Conservation (phyloP, 2,113 vertebrate genomes). For the Danio rerio region DNA sequence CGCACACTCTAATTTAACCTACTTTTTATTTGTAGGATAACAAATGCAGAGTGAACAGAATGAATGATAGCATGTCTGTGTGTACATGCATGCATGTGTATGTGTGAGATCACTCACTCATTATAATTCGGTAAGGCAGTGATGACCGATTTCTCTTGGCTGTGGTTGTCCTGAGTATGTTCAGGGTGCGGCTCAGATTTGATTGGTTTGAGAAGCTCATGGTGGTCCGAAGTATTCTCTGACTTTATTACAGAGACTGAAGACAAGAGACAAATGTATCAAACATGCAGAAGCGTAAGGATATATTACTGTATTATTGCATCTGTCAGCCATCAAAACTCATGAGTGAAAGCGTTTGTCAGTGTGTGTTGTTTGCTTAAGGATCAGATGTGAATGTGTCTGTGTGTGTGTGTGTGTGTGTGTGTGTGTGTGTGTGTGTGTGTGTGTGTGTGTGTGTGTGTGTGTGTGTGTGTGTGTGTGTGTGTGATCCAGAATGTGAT, state of each 20-base stretch:
- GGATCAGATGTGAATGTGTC: not conserved
- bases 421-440: not conserved
- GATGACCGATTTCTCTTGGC: conserved; percentile 86
- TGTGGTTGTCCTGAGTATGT: conserved; percentile 68
- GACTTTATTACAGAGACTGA: conserved; percentile 59
- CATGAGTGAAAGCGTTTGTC: not conserved
- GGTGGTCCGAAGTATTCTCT: conserved; percentile 69
- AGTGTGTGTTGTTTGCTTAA: not conserved
- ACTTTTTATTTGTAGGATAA: not conserved
- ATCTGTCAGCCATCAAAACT: not conserved
- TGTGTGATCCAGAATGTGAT: not conserved
- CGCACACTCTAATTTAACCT: not conserved
- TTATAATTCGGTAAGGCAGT: conserved; percentile 71
- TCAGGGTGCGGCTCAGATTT: conserved; percentile 87
- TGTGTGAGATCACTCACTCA: conserved; percentile 81
- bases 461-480: not conserved
- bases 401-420: conserved; percentile 8
- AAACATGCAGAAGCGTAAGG: not conserved
- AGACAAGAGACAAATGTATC: conserved; percentile 8
- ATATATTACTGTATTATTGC: not conserved
- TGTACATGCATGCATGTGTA: too few relatives aligned
- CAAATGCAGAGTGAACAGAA: too few relatives aligned
- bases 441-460: too few relatives aligned
- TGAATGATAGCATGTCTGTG: too few relatives aligned
- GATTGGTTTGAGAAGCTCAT: conserved; percentile 84